A percentile compares a stretch with the other conserved stretches of the same genome.
These are phyloP conservation scores for Tuta absoluta DNA, from an alignment of 2,888 invertebrate genomes.

Conservation along the genomic window DNA sequence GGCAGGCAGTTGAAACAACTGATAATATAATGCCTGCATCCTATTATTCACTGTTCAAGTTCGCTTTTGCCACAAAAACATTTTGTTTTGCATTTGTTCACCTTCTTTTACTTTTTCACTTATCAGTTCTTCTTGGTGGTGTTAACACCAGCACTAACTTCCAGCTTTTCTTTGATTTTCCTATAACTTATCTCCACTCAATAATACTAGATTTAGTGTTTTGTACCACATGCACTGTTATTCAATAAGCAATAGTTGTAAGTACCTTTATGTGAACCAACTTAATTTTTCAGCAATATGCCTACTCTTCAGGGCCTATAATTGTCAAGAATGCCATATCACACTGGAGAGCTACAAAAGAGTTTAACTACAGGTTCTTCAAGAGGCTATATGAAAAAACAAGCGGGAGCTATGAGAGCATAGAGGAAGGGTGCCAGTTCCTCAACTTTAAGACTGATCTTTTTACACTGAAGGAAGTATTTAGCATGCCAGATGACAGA, in stretches of 20 bases:
- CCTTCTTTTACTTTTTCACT: no score
- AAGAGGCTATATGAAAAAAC: slow-evolving; percentile 85
- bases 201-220: no score
- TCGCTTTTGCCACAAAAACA: no score
- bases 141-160: no score
- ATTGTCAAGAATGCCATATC: slow-evolving; percentile 87
- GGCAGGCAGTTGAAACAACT: no score
- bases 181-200: no score
- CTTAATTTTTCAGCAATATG: slow-evolving; percentile 78
- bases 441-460: slow-evolving; percentile 92
- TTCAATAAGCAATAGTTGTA: neutral
- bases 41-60: no score
- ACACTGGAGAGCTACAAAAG: slow-evolving; percentile 88
- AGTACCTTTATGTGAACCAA: neutral
- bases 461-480: slow-evolving; percentile 87
- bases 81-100: no score
- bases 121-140: no score
- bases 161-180: no score
- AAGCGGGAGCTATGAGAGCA: slow-evolving; percentile 86
- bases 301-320: slow-evolving; percentile 90
- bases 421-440: slow-evolving; percentile 92
- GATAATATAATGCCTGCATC: no score
- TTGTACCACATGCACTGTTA: no score
- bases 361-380: slow-evolving; percentile 85
- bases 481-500: slow-evolving; percentile 86